Evolutionary conservation across 2,888 invertebrate genomes (phyloP), one percentile per base, ranked within the genome.

Genomic region (Teinopalpus imperialis): DNA sequence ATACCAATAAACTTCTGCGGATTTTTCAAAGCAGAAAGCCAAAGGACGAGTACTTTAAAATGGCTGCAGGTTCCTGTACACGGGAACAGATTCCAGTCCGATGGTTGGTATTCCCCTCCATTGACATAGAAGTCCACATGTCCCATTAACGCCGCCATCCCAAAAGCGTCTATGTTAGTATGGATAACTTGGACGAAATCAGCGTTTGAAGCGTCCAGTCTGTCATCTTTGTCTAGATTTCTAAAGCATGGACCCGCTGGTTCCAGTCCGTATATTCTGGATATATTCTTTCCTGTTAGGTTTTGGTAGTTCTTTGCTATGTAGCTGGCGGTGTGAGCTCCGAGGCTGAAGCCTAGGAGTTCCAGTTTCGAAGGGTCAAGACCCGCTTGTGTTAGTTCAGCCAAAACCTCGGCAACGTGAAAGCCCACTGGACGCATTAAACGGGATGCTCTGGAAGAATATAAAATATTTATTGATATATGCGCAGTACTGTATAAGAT

Each of bases 201-300:
- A 0, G 86, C 86, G 35, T 86, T 66, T 0, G 81, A 74, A 0
- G 73, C 62, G 31, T 78, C 71, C 0, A 88, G 60, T 31, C 87
- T 61, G 0, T 83, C 74, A 0, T 64, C 52, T 0, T 68, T 52
- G 0, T 57, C 66, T 7, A 85, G 48, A 1, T 61, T 68, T 35
- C 87, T 66, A 23, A 83, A 88, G 52, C 88, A 88, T 0, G 88
- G 85, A 0, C 88, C 88, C 0, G 86, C 80, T 0, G 88, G 88
- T 51, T 86, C 87, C 29, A 88, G 43, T 0, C 78, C 74, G 0
- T 79, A 71, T 9, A 88, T 78, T n/a, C 70, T 70, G 10, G 87
- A 86, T 13, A 87, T 64, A 10, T 83, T 87, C 18, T 56, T 60
- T 0, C 81, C 77, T 1, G 83, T 81, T 45, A 81, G 54, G 0